Evolutionary conservation across 2,113 vertebrate genomes (phyloP), one percentile per base, ranked within the genome.

Genomic region (Sphaerodactylus townsendi): DNA sequence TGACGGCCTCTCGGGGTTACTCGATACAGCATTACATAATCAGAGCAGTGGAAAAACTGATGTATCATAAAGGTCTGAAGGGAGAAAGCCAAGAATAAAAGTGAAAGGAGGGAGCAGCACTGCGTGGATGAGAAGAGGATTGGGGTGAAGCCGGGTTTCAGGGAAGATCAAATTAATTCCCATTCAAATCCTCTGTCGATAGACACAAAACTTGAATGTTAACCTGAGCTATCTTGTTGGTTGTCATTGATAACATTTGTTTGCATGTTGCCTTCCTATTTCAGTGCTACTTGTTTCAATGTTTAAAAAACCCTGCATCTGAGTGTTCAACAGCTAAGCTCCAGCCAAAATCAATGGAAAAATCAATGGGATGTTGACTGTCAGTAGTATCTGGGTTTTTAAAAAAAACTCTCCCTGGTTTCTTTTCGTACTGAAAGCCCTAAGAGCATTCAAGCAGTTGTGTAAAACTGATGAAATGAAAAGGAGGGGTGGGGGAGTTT

Each of bases 21-120:
- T 70, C 35, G 77, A 87, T 80, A 82, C 33, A 53, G 71, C 71
- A 62, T 87, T 87, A 80, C 71, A 75, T 79, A 76, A 84, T 80
- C 30, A 62, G 69, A 83, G 86, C 77, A 76, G 69, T 87, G 81
- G 86, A 84, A 84, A 87, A 87, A 87, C 35, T 80, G 81, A 87
- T 84, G 62, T 59, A 39, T 62, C 77, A 84, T 79, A 87, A 69
- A 73, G 77, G 59, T 74, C 77, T 68, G 41, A 68, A 79, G 48
- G 56, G 44, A 85, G 33, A 85, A 74, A 79, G 28, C 59, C 56
- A 73, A 73, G 77, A 79, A 73, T 84, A 56, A 84, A 84, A 77
- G 75, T 50, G 70, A 77, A 77, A 68, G 48, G 30, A 39, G 25
- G 25, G 15, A 4, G 37, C 23, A 64, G 28, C 21, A 35, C 2